Base-by-base conservation (phyloP, 2,797 vertebrate genomes). In the Rhincodon typus region DNA sequence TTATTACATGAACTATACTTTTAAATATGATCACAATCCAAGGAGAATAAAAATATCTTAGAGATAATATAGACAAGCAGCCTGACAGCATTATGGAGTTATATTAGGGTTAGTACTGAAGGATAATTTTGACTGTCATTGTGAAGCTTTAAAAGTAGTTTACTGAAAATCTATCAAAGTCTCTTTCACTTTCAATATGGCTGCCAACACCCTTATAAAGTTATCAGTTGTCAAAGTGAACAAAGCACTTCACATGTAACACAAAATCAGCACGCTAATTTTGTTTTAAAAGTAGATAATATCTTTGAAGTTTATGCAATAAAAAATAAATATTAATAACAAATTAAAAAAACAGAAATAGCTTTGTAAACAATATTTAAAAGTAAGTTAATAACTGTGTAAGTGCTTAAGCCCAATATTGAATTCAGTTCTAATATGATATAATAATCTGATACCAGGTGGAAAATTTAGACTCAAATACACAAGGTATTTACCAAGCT, bases 241-340 rank as follows among this genome's bases (percentile, higher is more conserved):
- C 46, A 77, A 72, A 95, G 94, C 74, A n/a, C 30, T 77, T 53
- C 74, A 34, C 57, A 72, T 74, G 69, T 72, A 95, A 74, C 94
- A 95, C 13, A 53, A 53, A 95, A 95, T 95, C 42, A 95, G 46
- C 69, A 72, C 70, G 38, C 27, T 27, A 70, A 50, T 72, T 72
- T 72, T 34, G 27, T 77, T 57, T 30, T 46, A 74, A 95, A 95
- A n/a, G 27, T 57, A 34, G 25, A 77, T 46, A 34, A 30, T 17
- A 53, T 72, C 72, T 77, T 53, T 53, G 62, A 95, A 53, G 46
- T 77, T 74, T 27, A 27, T 70, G 7, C 93, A 95, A 74, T 12
- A 72, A 50, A 1, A 77, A 34, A 42, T 94, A 34, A 57, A 62
- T 62, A 62, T 62, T 0, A 10, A 62, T 62, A 12, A 12, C 57